phyloP scores from a whole-genome alignment of 1,140 invertebrate genomes.

The Melanaphis sacchari region DNA sequence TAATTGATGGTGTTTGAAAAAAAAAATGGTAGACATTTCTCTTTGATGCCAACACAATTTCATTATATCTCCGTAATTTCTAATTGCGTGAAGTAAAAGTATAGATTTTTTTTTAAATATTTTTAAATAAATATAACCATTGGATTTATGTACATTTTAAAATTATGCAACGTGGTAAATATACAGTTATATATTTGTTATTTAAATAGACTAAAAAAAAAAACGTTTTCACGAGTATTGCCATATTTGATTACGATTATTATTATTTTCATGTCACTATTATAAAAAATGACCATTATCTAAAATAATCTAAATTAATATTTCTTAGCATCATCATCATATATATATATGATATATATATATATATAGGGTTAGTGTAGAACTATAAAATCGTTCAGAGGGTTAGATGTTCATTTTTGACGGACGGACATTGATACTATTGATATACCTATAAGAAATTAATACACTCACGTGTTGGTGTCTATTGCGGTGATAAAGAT shows the following conservation, averaged over 20 bases:
- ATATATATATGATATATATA: too few relatives aligned
- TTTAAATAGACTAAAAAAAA: not conserved
- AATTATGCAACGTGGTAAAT: not conserved
- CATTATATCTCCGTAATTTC: not conserved
- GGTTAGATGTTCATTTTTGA: too few relatives aligned
- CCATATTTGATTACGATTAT: not conserved
- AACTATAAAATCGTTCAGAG: too few relatives aligned
- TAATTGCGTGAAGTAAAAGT: not conserved
- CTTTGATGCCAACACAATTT: not conserved
- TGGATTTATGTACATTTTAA: not conserved
- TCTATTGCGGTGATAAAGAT: not conserved
- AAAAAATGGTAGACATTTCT: not conserved
- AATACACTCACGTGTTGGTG: not conserved
- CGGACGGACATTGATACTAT: not conserved
- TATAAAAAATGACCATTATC: not conserved
- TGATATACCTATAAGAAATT: not conserved
- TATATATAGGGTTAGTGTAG: too few relatives aligned
- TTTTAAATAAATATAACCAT: not conserved
- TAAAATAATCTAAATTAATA: not conserved
- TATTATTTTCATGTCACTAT: not conserved
- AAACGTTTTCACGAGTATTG: not conserved
- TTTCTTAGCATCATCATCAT: too few relatives aligned
- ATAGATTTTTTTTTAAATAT: not conserved
- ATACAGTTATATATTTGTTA: too few relatives aligned
- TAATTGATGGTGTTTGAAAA: not conserved